phyloP scores from a whole-genome alignment of 2,888 invertebrate genomes.

The Helicoverpa assulta region DNA sequence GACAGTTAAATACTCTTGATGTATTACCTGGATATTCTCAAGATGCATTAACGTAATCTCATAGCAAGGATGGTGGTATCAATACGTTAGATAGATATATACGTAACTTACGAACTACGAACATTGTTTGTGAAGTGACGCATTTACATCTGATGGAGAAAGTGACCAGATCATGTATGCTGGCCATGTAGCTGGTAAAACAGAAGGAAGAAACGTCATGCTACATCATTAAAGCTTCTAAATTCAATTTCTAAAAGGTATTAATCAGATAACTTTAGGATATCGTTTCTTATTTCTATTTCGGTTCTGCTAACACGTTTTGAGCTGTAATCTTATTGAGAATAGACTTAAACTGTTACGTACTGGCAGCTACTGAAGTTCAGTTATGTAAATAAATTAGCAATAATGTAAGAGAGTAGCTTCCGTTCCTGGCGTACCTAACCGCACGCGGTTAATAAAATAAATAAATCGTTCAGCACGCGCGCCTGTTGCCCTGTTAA shows the following conservation, averaged over 20 bases:
- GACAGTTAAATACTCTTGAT: slow-evolving; percentile 49
- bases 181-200: background rate
- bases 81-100: slow-evolving; percentile 25
- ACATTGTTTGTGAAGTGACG: slow-evolving; percentile 9
- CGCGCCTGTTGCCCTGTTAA: slow-evolving; percentile 73
- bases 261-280: background rate
- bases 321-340: slow-evolving; percentile 44
- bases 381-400: slow-evolving; percentile 66
- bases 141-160: background rate
- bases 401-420: slow-evolving; percentile 70
- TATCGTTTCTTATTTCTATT: slow-evolving; percentile 1
- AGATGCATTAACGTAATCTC: slow-evolving; percentile 66
- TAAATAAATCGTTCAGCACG: slow-evolving; percentile 82
- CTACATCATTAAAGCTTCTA: too few relatives aligned
- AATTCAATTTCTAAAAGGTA: too few relatives aligned
- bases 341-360: slow-evolving; percentile 43
- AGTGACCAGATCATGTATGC: background rate
- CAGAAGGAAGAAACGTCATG: too few relatives aligned
- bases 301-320: slow-evolving; percentile 18
- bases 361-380: slow-evolving; percentile 57
- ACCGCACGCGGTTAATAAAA: slow-evolving; percentile 80
- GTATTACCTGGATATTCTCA: slow-evolving; percentile 70
- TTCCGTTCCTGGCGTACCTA: slow-evolving; percentile 74
- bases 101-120: slow-evolving; percentile 10
- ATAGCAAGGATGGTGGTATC: slow-evolving; percentile 20